Evolutionary conservation across 2,113 vertebrate genomes (phyloP).

Genomic region (Thunnus maccoyii): DNA sequence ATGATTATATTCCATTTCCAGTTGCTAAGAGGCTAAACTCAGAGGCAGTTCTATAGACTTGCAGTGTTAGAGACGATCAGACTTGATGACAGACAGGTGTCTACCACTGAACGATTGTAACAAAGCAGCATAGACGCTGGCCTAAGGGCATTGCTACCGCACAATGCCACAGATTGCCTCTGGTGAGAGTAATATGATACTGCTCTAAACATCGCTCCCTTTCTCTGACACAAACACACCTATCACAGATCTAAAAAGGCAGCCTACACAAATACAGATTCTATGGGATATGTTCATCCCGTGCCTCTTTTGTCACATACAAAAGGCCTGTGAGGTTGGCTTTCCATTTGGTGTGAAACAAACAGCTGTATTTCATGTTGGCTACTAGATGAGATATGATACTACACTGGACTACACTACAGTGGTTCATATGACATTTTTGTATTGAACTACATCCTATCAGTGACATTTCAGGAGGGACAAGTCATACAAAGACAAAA

Average conservation of each 20-base stretch:
- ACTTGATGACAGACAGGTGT: slow-evolving; percentile 71
- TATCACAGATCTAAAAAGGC: slow-evolving; percentile 51
- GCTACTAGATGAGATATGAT: slow-evolving; percentile 56
- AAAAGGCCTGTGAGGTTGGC: slow-evolving; percentile 61
- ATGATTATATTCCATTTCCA: slow-evolving; percentile 15
- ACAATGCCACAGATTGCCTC: slow-evolving; percentile 69
- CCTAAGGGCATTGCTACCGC: slow-evolving; percentile 51
- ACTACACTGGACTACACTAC: slow-evolving; percentile 34
- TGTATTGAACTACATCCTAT: slow-evolving; percentile 27
- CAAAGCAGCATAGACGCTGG: slow-evolving; percentile 57
- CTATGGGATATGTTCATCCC: slow-evolving; percentile 65
- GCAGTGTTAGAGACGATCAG: slow-evolving; percentile 27
- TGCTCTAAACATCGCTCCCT: slow-evolving; percentile 60
- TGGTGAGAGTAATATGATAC: slow-evolving; percentile 75
- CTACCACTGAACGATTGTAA: slow-evolving; percentile 55
- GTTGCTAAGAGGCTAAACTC: not conserved
- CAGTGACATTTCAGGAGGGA: slow-evolving; percentile 39
- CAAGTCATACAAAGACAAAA: slow-evolving; percentile 17
- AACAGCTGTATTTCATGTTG: slow-evolving; percentile 73
- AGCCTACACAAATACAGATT: slow-evolving; percentile 63
- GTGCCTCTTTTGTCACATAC: slow-evolving; percentile 67
- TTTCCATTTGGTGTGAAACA: slow-evolving; percentile 59
- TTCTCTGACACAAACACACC: slow-evolving; percentile 53
- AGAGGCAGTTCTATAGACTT: slow-evolving; percentile 9
- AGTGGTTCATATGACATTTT: slow-evolving; percentile 44